Base-by-base conservation (phyloP, 2,113 vertebrate species). In the Echinops telfairi region DNA sequence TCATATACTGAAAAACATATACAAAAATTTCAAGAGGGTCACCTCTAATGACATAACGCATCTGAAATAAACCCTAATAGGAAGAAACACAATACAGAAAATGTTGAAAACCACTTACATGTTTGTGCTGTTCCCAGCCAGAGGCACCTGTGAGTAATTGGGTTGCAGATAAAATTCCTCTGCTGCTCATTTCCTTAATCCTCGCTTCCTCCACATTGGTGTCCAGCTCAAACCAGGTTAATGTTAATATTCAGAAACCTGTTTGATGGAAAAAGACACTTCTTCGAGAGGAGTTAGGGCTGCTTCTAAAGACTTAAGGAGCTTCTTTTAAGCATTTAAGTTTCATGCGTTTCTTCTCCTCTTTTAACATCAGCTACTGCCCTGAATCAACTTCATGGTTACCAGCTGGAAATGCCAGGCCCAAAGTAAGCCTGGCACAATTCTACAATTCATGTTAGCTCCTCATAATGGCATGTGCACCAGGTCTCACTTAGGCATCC, bases 401-500 rank as follows among this genome's bases (percentile, higher is more conserved):
- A 60, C 71, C 81, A 90, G 86, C 64, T 93, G 83, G 27, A 81
- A 71, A 33, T 80, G 12, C 22, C 71, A 57, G 68, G 60, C 90
- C 79, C 88, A 64, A 88, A 53, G 66, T 80, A 84, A 78, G 20
- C 60, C 47, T 40, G 17, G 64, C 15, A 47, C 86, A 94, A 80
- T 92, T 83, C 76, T 93, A 38, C 58, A 93, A 83, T 86, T 90
- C 76, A 76, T 31, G 77, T 88, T 43, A 86, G 90, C 38, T 96
- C 64, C 66, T 90, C 58, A 60, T 70, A 81, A 2, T 36, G 90
- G 71, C 47, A 27, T 57, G 60, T 62, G 88, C 53, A 53, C 19
- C 76, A 86, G 64, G n/a, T 58, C 66, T 81, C 57, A 33, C 23
- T 71, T 36, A 75, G 90, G 29, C n/a, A 66, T 90, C 9, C n/a